Conservation (phyloP, 2,888 invertebrate species). For the Pandemis heparana region DNA sequence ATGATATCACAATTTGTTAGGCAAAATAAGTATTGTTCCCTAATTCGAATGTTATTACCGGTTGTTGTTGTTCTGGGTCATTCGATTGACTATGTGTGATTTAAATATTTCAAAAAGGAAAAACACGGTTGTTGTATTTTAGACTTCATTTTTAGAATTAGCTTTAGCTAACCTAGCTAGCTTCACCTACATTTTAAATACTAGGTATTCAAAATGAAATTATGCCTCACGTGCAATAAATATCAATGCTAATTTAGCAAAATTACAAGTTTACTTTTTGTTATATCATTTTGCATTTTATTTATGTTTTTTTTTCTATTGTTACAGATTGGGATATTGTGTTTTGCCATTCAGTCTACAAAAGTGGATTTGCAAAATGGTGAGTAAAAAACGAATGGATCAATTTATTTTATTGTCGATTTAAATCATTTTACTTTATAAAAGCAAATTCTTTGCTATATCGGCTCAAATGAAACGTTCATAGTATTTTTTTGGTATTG, state of each 20-base stretch:
- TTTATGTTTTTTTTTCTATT: constrained; percentile 3
- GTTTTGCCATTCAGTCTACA: background rate
- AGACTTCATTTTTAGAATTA: background rate
- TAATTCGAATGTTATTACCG: constrained; percentile 32
- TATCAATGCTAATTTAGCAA: no score
- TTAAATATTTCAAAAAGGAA: background rate
- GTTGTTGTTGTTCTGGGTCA: constrained; percentile 29
- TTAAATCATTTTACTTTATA: background rate
- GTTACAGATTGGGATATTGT: constrained; percentile 32
- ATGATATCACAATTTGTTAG: constrained; percentile 62
- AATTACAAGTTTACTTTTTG: background rate
- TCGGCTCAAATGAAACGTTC: background rate
- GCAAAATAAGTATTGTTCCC: constrained; percentile 53
- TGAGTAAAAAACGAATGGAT: constrained; percentile 14
- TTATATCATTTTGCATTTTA: background rate
- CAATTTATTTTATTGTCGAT: background rate
- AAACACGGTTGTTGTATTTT: background rate
- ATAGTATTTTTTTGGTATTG: background rate
- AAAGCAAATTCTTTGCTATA: background rate
- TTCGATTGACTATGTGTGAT: constrained; percentile 2
- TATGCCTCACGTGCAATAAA: no score
- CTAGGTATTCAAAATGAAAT: no score
- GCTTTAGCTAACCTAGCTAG: background rate
- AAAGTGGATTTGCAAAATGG: constrained; percentile 13
- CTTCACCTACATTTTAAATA: no score